Evolutionary conservation across 1,140 invertebrate species (phyloP).

Genomic region (Pogonognathellus flavescens): DNA sequence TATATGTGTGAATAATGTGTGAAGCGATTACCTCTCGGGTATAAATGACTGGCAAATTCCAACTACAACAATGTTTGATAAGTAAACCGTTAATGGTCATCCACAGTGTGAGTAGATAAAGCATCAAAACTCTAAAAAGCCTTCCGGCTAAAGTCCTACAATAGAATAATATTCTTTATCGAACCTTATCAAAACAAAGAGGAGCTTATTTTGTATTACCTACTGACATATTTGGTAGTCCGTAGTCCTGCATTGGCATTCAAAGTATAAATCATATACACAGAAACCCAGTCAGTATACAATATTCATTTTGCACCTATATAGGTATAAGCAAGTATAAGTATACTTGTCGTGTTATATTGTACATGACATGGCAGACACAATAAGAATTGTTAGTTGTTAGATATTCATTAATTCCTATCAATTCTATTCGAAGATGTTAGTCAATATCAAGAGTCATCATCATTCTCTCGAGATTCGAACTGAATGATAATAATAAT

Average conservation of each 20-base stretch:
- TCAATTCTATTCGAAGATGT: neutral
- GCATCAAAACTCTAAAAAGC: neutral
- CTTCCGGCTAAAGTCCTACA: neutral
- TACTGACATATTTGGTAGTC: conserved; percentile 32
- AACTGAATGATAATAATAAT: conserved; percentile 14
- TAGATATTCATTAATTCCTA: neutral
- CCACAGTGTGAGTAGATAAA: neutral
- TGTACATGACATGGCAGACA: neutral
- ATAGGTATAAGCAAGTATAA: neutral
- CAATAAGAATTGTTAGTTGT: neutral
- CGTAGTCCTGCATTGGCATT: neutral
- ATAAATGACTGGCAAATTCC: conserved; percentile 14
- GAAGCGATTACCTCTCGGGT: neutral
- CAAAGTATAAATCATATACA: no score
- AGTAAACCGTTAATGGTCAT: conserved; percentile 35
- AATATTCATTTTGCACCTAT: neutral
- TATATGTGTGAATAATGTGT: neutral
- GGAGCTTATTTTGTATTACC: neutral
- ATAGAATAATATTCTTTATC: neutral
- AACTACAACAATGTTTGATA: conserved; percentile 13
- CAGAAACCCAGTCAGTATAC: no score
- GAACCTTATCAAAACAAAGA: conserved; percentile 2
- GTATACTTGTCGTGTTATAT: neutral
- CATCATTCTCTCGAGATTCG: no score
- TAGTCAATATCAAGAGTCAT: conserved; percentile 7